These are phyloP conservation scores for Agapornis canus DNA, from an alignment of 2,797 vertebrate species.

Conservation along the genomic window DNA sequence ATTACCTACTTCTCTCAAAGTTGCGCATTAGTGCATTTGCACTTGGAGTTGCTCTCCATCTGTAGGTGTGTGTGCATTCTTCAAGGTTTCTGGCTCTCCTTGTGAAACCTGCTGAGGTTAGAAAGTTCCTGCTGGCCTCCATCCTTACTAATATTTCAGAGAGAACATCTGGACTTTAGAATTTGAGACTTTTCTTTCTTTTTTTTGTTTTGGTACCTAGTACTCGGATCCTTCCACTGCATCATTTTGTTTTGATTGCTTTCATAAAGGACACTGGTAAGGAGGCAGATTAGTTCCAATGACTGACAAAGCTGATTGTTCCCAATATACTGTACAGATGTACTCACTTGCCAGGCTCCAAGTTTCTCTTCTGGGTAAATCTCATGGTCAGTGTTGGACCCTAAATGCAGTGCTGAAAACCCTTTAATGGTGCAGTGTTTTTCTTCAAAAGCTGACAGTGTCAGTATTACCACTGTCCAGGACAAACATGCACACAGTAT, in stretches of 20 bases:
- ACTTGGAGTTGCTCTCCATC: not conserved
- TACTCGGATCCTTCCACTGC: not conserved
- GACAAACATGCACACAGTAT: not conserved
- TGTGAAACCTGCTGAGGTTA: not conserved
- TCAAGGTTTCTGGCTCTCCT: not conserved
- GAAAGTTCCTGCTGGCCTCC: not conserved
- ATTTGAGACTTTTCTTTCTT: not conserved
- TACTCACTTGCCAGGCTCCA: not conserved
- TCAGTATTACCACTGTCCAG: not conserved
- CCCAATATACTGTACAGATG: not conserved
- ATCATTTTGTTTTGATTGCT: not conserved
- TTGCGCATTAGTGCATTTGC: not conserved
- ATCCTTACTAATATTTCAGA: not conserved
- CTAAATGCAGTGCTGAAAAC: not conserved
- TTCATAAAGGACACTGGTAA: not conserved
- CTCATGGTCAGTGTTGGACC: not conserved
- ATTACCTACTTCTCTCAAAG: not conserved
- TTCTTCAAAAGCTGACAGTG: not conserved
- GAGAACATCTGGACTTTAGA: not conserved
- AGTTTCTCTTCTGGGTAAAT: not conserved
- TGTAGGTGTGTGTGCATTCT: not conserved
- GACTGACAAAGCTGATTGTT: not conserved
- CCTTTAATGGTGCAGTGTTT: not conserved
- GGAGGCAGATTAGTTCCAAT: not conserved
- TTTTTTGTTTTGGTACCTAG: not conserved